Evolutionary conservation across 2,113 vertebrate genomes (phyloP).

Genomic region (Stigmatopora nigra): DNA sequence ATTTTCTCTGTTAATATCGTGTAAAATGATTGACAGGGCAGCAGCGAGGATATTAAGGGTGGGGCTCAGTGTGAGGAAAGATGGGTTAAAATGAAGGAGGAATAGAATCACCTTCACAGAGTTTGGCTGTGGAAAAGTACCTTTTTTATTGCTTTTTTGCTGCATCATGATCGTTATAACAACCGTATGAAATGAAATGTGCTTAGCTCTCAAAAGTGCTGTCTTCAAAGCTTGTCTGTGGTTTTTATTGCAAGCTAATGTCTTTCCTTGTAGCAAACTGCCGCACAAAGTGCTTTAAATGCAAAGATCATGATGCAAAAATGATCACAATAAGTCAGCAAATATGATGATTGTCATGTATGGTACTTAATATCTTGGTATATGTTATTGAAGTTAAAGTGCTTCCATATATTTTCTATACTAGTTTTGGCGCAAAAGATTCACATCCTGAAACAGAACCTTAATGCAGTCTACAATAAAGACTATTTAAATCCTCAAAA

Average conservation of each 20-base stretch:
- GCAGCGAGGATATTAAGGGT: no score
- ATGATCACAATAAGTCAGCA: not conserved
- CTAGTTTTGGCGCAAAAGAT: not conserved
- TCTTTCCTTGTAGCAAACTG: not conserved
- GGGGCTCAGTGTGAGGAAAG: not conserved
- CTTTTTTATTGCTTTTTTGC: not conserved
- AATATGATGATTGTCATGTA: not conserved
- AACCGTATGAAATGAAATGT: not conserved
- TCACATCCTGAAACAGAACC: not conserved
- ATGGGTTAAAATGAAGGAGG: conserved; percentile 1
- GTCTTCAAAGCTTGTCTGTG: not conserved
- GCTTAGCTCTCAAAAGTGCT: not conserved
- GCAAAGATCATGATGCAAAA: conserved; percentile 2
- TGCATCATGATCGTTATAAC: conserved; percentile 4
- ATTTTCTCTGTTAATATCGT: not conserved
- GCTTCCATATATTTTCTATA: no score
- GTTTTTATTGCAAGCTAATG: conserved; percentile 5
- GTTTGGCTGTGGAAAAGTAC: not conserved
- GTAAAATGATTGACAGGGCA: not conserved
- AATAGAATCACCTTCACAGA: conserved; percentile 22
- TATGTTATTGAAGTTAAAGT: not conserved
- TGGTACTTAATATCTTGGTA: not conserved
- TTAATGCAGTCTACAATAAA: no score
- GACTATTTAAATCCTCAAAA: no score
- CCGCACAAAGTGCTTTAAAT: not conserved